phyloP scores from a whole-genome alignment of 2,797 vertebrate genomes.

The Aratinga solstitialis region DNA sequence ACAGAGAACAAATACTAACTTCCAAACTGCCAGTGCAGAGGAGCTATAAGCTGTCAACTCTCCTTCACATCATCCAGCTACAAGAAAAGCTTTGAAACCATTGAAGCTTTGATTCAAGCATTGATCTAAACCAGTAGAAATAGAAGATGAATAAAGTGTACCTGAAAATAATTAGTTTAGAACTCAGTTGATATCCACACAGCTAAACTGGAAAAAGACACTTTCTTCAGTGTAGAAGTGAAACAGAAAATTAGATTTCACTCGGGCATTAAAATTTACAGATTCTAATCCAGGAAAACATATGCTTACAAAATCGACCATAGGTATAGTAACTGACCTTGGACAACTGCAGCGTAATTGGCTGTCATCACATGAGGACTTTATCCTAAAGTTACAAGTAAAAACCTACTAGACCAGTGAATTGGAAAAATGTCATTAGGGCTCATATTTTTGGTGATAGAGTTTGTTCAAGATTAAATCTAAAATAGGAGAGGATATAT shows the following conservation, averaged over 20 bases:
- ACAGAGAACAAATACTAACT: background rate
- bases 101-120: background rate
- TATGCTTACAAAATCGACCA: background rate
- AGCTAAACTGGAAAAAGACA: background rate
- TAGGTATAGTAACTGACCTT: background rate
- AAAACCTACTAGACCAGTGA: background rate
- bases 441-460: background rate
- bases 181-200: background rate
- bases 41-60: background rate
- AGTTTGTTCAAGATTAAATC: background rate
- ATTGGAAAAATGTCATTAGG: background rate
- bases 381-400: background rate
- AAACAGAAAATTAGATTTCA: constrained; percentile 1
- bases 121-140: background rate
- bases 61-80: background rate
- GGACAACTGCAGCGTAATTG: background rate
- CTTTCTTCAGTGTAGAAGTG: background rate
- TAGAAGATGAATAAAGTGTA: background rate
- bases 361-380: background rate
- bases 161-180: constrained; percentile 4
- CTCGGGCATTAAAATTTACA: background rate
- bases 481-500: background rate
- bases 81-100: background rate
- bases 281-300: constrained; percentile 2
- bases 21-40: rapidly evolving